Evolutionary conservation across 2,113 vertebrate genomes (phyloP).

Genomic region (Rhabdomys dilectus): DNA sequence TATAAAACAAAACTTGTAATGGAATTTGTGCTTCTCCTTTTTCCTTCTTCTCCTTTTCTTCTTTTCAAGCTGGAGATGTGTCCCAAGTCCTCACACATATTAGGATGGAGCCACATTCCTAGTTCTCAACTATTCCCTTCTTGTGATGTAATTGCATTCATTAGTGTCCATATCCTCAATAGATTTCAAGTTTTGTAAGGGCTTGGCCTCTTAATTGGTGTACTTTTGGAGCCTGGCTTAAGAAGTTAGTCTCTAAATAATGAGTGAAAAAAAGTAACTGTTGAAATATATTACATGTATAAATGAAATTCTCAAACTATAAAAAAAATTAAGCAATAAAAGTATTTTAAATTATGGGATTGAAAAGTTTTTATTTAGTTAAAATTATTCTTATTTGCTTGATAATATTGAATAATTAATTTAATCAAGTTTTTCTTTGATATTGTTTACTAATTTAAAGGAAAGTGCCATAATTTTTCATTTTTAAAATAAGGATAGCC

Average conservation of each 20-base stretch:
- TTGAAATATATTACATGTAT: not conserved
- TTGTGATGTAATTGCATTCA: slow-evolving; percentile 17
- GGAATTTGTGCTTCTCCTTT: not conserved
- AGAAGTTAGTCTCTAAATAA: slow-evolving; percentile 30
- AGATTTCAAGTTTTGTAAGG: not conserved
- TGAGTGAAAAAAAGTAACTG: not conserved
- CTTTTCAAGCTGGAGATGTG: not conserved
- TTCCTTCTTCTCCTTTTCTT: not conserved
- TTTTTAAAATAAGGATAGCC: not conserved
- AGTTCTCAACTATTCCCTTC: not conserved
- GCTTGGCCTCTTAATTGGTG: not conserved
- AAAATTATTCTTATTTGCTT: slow-evolving; percentile 50
- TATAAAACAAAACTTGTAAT: not conserved
- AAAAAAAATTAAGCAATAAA: not conserved
- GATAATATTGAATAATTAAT: not conserved
- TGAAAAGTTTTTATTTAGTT: slow-evolving; percentile 1
- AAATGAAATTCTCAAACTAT: not conserved
- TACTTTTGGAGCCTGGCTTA: slow-evolving; percentile 2
- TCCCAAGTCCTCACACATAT: not conserved
- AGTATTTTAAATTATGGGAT: slow-evolving; percentile 9
- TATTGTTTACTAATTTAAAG: slow-evolving; percentile 20
- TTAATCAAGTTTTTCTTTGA: slow-evolving; percentile 26
- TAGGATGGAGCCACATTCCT: not conserved
- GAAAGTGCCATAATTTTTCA: slow-evolving; percentile 10
- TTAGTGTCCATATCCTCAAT: not conserved